These are phyloP conservation scores for Diplodus sargus DNA, from an alignment of 2,797 vertebrate species.

Conservation along the genomic window DNA sequence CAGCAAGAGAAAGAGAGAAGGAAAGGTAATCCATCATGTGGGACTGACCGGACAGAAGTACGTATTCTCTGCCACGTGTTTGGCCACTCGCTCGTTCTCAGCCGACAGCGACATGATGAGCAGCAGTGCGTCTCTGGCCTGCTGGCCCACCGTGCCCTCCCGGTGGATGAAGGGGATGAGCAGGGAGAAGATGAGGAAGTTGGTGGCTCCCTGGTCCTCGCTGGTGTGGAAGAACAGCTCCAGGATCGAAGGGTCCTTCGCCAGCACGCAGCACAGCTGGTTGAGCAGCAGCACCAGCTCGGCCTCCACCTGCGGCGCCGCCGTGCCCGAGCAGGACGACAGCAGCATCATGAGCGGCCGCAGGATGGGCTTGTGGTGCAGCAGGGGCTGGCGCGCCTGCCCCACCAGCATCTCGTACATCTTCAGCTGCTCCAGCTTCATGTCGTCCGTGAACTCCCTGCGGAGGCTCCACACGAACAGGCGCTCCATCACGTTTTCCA, in stretches of 20 bases:
- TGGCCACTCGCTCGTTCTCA: conserved; percentile 93
- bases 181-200: conserved; percentile 98
- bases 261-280: conserved; percentile 96
- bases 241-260: conserved; percentile 94
- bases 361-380: conserved; percentile 97
- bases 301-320: conserved; percentile 87
- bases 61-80: conserved; percentile 94
- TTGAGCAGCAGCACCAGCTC: conserved; percentile 94
- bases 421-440: conserved; percentile 96
- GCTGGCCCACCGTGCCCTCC: conserved; percentile 94
- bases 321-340: conserved; percentile 91
- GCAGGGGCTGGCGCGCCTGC: conserved; percentile 93
- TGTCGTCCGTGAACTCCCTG: conserved; percentile 95
- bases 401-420: conserved; percentile 98
- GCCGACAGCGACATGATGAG: conserved; percentile 98
- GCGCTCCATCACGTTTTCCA: conserved; percentile 98
- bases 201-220: conserved; percentile 97
- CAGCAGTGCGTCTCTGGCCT: conserved; percentile 95
- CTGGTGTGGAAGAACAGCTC: conserved; percentile 99
- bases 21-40: background rate
- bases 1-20: background rate
- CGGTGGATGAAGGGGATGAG: conserved; percentile 98
- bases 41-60: conserved; percentile 97
- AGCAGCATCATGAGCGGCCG: conserved; percentile 98
- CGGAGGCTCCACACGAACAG: conserved; percentile 98